These are phyloP conservation scores for Drosophila fungiperda DNA, from an alignment of 2,888 invertebrate species.

Conservation along the genomic window DNA sequence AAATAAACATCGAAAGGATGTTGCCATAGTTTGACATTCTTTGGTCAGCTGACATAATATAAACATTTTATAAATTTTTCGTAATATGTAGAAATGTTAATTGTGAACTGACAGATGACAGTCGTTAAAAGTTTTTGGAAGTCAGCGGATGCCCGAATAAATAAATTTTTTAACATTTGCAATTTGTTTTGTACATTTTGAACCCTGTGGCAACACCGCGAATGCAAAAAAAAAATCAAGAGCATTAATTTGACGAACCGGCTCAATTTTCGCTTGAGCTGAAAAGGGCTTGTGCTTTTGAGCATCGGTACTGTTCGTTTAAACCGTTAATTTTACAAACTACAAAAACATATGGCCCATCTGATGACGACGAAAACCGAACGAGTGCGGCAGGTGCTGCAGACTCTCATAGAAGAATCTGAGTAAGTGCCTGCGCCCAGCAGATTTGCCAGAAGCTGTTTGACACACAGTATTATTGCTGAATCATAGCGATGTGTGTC, in stretches of 20 bases:
- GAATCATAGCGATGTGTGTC: not conserved
- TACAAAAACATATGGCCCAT: constrained; percentile 39
- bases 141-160: too few species aligned
- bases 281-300: constrained; percentile 12
- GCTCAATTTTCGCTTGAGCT: constrained; percentile 43
- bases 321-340: constrained; percentile 42
- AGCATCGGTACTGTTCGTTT: constrained; percentile 32
- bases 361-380: constrained; percentile 60
- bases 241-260: constrained; percentile 34
- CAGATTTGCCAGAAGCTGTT: constrained; percentile 54
- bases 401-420: constrained; percentile 76
- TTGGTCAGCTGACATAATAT: not conserved
- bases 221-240: constrained; percentile 25
- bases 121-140: not conserved
- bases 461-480: not conserved
- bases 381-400: constrained; percentile 72
- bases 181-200: not conserved
- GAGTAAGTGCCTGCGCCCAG: constrained; percentile 65
- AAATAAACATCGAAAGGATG: not conserved
- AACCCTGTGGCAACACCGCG: constrained; percentile 33
- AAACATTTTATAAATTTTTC: too few species aligned
- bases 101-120: not conserved
- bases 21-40: not conserved
- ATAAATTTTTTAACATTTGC: not conserved
- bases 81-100: not conserved